These are phyloP conservation scores for Brachirus orientalis DNA, from an alignment of 2,113 vertebrate species.

Conservation along the genomic window DNA sequence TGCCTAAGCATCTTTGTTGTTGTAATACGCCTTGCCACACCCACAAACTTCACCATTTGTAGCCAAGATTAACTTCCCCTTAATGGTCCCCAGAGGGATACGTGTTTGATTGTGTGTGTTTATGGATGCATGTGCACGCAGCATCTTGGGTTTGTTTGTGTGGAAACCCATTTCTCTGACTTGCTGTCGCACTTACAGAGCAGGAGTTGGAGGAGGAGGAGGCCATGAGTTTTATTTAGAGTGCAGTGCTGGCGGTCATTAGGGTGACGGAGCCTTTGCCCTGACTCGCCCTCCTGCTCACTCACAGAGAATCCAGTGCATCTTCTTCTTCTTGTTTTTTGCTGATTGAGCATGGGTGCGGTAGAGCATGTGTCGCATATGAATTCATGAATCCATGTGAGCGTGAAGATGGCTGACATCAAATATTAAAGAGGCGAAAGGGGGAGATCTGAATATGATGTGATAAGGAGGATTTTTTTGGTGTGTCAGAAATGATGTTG, in stretches of 20 bases:
- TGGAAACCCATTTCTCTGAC: slow-evolving; percentile 10
- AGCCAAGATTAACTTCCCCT: slow-evolving; percentile 45
- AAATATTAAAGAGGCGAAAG: slow-evolving; percentile 5
- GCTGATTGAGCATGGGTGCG: slow-evolving; percentile 43
- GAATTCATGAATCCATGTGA: background rate
- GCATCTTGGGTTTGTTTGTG: background rate
- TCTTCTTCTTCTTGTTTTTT: slow-evolving; percentile 28
- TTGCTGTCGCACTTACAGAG: background rate
- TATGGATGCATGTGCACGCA: background rate
- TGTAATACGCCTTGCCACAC: slow-evolving; percentile 18
- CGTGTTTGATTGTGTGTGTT: background rate
- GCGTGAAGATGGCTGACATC: background rate
- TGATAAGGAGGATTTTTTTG: background rate
- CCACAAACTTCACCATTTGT: slow-evolving; percentile 20
- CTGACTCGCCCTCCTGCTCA: slow-evolving; percentile 22
- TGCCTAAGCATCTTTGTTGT: slow-evolving; percentile 45
- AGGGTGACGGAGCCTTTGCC: slow-evolving; percentile 16
- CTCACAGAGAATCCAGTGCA: slow-evolving; percentile 18
- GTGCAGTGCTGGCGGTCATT: slow-evolving; percentile 22
- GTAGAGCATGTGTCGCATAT: background rate
- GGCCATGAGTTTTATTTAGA: slow-evolving; percentile 46
- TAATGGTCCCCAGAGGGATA: slow-evolving; percentile 45
- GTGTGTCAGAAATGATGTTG: background rate
- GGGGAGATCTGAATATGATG: background rate
- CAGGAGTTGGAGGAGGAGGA: background rate